Evolutionary conservation across 1,140 invertebrate genomes (phyloP).

Genomic region (Vanessa atalanta): DNA sequence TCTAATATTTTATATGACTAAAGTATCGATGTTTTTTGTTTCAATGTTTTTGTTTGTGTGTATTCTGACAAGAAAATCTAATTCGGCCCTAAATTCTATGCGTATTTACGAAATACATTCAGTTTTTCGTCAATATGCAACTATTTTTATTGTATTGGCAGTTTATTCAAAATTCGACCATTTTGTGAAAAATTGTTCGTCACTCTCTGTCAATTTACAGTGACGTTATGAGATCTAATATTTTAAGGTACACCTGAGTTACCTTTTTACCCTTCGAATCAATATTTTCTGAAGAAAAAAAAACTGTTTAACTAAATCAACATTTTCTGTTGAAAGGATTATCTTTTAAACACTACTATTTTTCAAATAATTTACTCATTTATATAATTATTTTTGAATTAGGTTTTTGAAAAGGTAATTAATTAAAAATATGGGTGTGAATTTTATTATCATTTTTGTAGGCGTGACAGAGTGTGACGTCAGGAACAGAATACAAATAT

Average conservation of each 20-base stretch:
- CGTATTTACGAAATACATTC: constrained; percentile 40
- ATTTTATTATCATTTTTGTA: neutral
- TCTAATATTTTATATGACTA: constrained; percentile 18
- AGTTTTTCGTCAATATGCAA: constrained; percentile 44
- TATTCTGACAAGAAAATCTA: constrained; percentile 60
- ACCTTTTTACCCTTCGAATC: too few species aligned
- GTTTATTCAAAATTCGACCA: constrained; percentile 48
- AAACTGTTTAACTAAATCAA: too few species aligned
- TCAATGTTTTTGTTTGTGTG: constrained; percentile 45
- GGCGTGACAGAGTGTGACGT: constrained; percentile 65
- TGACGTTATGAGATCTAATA: neutral
- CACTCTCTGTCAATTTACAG: constrained; percentile 55
- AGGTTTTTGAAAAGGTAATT: neutral
- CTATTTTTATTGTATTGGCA: constrained; percentile 57
- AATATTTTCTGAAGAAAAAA: too few species aligned
- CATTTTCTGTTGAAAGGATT: too few species aligned
- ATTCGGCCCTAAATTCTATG: constrained; percentile 55
- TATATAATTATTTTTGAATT: neutral
- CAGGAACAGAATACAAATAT: constrained; percentile 62
- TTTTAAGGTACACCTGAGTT: too few species aligned
- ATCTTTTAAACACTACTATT: too few species aligned
- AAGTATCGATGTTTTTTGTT: constrained; percentile 16
- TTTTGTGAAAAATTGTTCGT: constrained; percentile 37
- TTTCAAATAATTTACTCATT: neutral
- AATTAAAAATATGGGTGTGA: neutral